Evolutionary conservation across 2,113 vertebrate species (phyloP), one percentile per base, ranked within the genome.

Genomic region (Microtus pennsylvanicus): DNA sequence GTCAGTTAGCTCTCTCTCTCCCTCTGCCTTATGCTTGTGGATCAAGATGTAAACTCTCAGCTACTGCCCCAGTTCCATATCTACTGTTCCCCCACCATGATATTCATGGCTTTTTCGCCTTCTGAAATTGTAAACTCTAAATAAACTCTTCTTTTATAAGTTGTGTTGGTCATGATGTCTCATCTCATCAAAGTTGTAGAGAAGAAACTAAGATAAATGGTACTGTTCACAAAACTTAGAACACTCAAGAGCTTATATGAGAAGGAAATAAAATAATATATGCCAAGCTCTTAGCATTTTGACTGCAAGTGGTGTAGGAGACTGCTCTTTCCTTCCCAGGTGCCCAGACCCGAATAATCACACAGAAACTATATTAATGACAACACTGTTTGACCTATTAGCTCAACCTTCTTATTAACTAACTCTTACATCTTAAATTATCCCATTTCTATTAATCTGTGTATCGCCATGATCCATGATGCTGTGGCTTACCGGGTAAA

Each of bases 91-190:
- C 21, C 52, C 3, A n/a, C n/a, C 12, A 63, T 83, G 21, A 63
- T 83, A 24, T 12, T 28, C n/a, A 83, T 61, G 24, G n/a, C 38
- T 42, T 83, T n/a, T 42, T 83, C n/a, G 42, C 85, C 77, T 83
- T 86, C 83, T 94, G 87, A 93, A 83, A 83, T 61, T 83, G n/a
- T 83, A 63, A 63, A 24, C 24, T 24, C 35, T n/a, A 83, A 61
- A 24, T 82, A 58, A 42, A 83, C 55, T 83, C 4, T 38, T 38
- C 35, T 82, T 61, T 61, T 26, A 42, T 4, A 28, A 61, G 13
- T 83, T 63, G 24, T 13, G 3, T 63, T 38, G 13, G 81, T 63
- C n/a, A 42, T 83, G 55, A 24, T 82, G 55, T 82, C 80, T 61
- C 38, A 61, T 82, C 80, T 61, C 38, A 61, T 61, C 80, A 63